Evolutionary conservation across 2,797 vertebrate species (phyloP).

Genomic region (Prionace glauca): DNA sequence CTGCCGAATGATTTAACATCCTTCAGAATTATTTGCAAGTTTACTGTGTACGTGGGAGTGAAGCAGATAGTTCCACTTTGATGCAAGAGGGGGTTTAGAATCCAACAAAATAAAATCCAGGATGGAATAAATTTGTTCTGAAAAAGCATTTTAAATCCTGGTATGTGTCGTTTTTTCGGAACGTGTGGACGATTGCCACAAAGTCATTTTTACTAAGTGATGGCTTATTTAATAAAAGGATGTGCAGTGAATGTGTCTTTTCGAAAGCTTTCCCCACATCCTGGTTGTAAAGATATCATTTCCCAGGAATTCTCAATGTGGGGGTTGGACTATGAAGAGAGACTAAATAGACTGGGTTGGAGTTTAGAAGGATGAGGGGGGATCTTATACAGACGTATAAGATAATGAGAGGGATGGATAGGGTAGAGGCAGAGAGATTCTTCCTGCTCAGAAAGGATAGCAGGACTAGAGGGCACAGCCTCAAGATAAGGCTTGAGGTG

Average conservation of each 20-base stretch:
- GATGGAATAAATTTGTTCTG: background rate
- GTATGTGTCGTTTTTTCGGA: background rate
- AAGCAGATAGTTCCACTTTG: background rate
- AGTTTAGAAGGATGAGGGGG: no score
- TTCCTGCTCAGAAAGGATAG: no score
- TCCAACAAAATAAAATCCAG: background rate
- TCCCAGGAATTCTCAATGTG: background rate
- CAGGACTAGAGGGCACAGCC: no score
- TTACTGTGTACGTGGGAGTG: background rate
- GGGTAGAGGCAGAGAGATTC: no score
- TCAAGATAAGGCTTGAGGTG: no score
- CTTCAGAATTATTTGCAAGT: background rate
- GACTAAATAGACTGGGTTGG: no score
- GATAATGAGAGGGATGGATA: no score
- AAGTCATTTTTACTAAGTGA: background rate
- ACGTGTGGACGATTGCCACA: background rate
- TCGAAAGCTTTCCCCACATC: background rate
- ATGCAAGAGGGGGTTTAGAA: background rate
- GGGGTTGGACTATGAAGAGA: no score
- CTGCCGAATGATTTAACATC: background rate
- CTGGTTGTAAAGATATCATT: background rate
- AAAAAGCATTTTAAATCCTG: background rate
- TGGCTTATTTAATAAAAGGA: background rate
- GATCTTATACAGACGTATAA: no score
- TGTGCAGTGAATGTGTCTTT: background rate